Base-by-base conservation (phyloP, 1,140 invertebrate species). In the Rhynchophorus ferrugineus region DNA sequence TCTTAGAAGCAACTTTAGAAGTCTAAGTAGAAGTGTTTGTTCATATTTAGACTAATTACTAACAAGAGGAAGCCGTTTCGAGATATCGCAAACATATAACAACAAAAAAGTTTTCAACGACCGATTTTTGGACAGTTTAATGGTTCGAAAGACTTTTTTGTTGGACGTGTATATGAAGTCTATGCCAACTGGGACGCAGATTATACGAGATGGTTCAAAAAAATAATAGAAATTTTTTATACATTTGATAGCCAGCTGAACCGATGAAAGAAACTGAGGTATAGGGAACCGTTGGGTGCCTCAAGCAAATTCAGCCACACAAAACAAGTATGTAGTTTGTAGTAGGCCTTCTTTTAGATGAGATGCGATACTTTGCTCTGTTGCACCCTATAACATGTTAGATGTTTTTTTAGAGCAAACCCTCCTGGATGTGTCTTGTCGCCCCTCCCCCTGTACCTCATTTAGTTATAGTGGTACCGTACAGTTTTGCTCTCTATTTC, bases 181-280 rank as follows among this genome's bases (percentile, higher is more conserved):
- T n/a, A n/a, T n/a, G n/a, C n/a, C 13, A 18, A 41, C 16, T 8
- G 16, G 38, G 38, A 19, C 38, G 38, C 19, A 43, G 11, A 7
- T 37, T 29, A 3, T 20, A 18, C 17, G 3, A 46, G 20, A 9
- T 20, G 13, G 14, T 17, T 14, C 24, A 47, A 33, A 54, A 48
- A 33, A 35, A 53, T 39, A 47, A 46, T 44, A 44, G 16, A 47
- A 58, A 58, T 64, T 73, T 54, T 49, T 55, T 54, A 16, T 47
- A 47, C 53, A 64, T 72, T 80, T 78, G 72, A 76, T 78, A 81
- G 79, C 80, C 78, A 76, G 78, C 79, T 74, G 80, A 81, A 78
- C 78, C 78, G 73, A 81, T 81, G 75, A 78, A 78, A 79, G 80
- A 82, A 78, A 82, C 80, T 78, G 73, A 75, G 69, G 74, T 76